Conservation (phyloP, 2,797 vertebrate genomes). For the Enteromius unitaeniatus region DNA sequence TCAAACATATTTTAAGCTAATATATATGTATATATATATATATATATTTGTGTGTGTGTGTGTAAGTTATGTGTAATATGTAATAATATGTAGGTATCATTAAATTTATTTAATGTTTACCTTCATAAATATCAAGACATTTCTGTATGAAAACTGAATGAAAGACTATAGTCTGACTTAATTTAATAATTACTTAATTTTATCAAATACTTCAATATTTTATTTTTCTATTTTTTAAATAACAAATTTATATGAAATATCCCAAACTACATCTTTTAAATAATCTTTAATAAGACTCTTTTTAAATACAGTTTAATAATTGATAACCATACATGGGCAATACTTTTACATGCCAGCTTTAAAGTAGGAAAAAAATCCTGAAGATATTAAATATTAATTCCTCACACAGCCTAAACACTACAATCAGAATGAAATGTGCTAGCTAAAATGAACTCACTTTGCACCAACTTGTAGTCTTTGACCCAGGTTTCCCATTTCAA, state of each 20-base stretch:
- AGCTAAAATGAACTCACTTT: conserved; percentile 21
- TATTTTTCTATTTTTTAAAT: not conserved
- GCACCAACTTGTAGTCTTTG: not conserved
- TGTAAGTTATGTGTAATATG: too few species aligned
- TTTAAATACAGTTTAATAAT: not conserved
- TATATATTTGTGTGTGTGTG: too few species aligned
- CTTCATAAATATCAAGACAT: not conserved
- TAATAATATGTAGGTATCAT: not conserved
- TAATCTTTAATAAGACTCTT: not conserved
- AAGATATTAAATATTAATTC: conserved; percentile 2
- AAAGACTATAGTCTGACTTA: not conserved
- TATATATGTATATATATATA: too few species aligned
- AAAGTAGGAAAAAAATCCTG: not conserved
- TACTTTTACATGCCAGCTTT: not conserved
- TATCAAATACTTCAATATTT: not conserved
- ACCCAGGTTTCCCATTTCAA: conserved; percentile 14
- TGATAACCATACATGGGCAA: not conserved
- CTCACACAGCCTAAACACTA: not conserved
- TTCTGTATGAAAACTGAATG: not conserved
- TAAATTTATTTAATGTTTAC: not conserved
- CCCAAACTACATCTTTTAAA: not conserved
- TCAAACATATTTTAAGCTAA: too few species aligned
- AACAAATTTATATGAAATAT: not conserved
- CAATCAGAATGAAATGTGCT: not conserved
- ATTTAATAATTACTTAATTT: too few species aligned